phyloP scores from a whole-genome alignment of 2,888 invertebrate genomes.

The Perizoma flavofasciatum region DNA sequence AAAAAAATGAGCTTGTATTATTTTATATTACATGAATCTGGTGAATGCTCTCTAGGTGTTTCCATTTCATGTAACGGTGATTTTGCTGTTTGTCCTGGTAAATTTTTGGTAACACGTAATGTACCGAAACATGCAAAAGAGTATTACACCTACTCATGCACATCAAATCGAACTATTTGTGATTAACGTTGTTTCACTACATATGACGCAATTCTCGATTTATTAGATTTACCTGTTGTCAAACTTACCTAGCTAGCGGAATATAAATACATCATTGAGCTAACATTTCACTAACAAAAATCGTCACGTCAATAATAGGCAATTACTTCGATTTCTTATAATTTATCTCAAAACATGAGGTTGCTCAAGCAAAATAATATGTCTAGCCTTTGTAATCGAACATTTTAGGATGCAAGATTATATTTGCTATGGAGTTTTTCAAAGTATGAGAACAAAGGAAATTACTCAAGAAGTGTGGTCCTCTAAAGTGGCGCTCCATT shows the following conservation, averaged over 20 bases:
- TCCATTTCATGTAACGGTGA: conserved; percentile 45
- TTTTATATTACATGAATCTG: conserved; percentile 48
- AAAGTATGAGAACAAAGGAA: conserved; percentile 46
- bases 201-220: conserved; percentile 46
- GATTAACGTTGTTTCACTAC: conserved; percentile 46
- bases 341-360: too few relatives aligned
- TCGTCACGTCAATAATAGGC: conserved; percentile 41
- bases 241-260: conserved; percentile 56
- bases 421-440: conserved; percentile 34
- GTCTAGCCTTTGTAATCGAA: conserved; percentile 20
- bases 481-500: conserved; percentile 49
- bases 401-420: conserved; percentile 27
- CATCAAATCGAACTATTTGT: conserved; percentile 47
- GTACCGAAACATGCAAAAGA: conserved; percentile 60
- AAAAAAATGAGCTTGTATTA: conserved; percentile 46
- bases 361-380: conserved; percentile 12
- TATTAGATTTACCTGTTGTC: conserved; percentile 56
- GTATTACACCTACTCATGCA: conserved; percentile 53
- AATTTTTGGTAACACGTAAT: conserved; percentile 46
- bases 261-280: conserved; percentile 50
- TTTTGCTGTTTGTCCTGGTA: conserved; percentile 48
- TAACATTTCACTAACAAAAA: conserved; percentile 42
- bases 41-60: conserved; percentile 51
- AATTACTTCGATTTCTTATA: too few relatives aligned
- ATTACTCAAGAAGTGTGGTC: conserved; percentile 47